These are phyloP conservation scores for Sinodicranocentrus sp. DNA, from an alignment of 2,888 invertebrate genomes.

Conservation along the genomic window DNA sequence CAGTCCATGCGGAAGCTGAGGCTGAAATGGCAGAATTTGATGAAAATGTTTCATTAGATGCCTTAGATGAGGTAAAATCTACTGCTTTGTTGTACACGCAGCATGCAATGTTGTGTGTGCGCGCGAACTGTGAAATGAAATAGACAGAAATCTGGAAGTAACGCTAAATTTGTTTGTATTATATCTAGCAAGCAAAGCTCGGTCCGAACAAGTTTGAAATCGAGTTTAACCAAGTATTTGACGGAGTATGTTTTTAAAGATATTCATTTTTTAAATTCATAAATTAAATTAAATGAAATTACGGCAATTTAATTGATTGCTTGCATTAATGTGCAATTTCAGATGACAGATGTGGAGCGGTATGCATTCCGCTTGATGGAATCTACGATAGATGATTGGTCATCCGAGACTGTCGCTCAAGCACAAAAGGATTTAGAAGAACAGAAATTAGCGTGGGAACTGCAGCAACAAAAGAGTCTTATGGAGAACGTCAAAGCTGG, in stretches of 20 bases:
- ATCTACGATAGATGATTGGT: slow-evolving; percentile 87
- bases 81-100: too few species aligned
- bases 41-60: slow-evolving; percentile 92
- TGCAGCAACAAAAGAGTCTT: slow-evolving; percentile 80
- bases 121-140: too few species aligned
- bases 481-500: too few species aligned
- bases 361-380: slow-evolving; percentile 97
- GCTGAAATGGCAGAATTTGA: slow-evolving; percentile 96
- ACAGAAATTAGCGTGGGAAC: slow-evolving; percentile 92
- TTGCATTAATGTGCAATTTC: too few species aligned
- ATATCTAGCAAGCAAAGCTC: slow-evolving; percentile 24
- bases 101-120: too few species aligned
- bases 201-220: slow-evolving; percentile 59
- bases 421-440: slow-evolving; percentile 93
- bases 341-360: slow-evolving; percentile 96
- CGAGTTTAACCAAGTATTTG: slow-evolving; percentile 42
- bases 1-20: slow-evolving; percentile 90
- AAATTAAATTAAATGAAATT: background rate
- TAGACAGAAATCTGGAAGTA: too few species aligned
- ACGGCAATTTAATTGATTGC: slow-evolving; percentile 16
- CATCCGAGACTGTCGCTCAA: slow-evolving; percentile 90
- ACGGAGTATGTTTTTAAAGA: slow-evolving; percentile 57
- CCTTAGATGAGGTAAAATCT: slow-evolving; percentile 66
- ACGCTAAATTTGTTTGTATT: too few species aligned
- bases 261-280: too few species aligned